These are phyloP conservation scores for Scomberomorus guttatus DNA, from an alignment of 2,797 vertebrate genomes.

Conservation along the genomic window DNA sequence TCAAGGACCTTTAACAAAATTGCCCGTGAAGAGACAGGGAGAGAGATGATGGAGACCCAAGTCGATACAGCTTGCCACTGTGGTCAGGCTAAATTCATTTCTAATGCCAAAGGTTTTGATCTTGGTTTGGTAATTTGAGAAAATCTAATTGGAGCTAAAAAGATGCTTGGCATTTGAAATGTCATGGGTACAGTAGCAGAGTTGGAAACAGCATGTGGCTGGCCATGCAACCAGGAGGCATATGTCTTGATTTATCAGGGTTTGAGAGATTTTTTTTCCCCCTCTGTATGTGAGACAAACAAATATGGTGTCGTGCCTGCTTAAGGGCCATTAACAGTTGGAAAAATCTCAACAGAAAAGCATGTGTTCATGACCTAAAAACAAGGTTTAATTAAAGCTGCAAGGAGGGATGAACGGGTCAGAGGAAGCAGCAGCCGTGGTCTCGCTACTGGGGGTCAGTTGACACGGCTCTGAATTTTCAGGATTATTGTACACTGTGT, in stretches of 20 bases:
- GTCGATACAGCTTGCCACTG: conserved; percentile 64
- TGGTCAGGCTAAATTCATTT: conserved; percentile 67
- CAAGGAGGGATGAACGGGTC: no score
- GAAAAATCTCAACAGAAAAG: background rate
- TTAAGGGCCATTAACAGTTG: background rate
- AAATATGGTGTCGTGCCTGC: background rate
- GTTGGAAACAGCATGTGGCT: conserved; percentile 35
- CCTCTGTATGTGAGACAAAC: conserved; percentile 1
- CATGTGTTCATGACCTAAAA: background rate
- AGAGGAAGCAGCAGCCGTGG: no score
- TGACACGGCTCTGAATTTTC: no score
- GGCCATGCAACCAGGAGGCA: conserved; percentile 6
- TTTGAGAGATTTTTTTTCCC: background rate
- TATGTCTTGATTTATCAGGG: background rate
- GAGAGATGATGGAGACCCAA: conserved; percentile 68
- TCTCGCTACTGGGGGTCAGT: no score
- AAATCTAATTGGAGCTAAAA: conserved; percentile 65
- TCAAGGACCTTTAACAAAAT: conserved; percentile 83
- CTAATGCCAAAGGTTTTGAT: conserved; percentile 75
- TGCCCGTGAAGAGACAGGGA: conserved; percentile 71
- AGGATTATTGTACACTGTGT: no score
- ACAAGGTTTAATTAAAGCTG: background rate
- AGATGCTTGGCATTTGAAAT: conserved; percentile 62
- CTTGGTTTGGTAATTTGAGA: conserved; percentile 67
- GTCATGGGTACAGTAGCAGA: conserved; percentile 14